These are phyloP conservation scores for Actinopyga echinites DNA, from an alignment of 53 echinoderm and acorn worm genomes.

Conservation along the genomic window DNA sequence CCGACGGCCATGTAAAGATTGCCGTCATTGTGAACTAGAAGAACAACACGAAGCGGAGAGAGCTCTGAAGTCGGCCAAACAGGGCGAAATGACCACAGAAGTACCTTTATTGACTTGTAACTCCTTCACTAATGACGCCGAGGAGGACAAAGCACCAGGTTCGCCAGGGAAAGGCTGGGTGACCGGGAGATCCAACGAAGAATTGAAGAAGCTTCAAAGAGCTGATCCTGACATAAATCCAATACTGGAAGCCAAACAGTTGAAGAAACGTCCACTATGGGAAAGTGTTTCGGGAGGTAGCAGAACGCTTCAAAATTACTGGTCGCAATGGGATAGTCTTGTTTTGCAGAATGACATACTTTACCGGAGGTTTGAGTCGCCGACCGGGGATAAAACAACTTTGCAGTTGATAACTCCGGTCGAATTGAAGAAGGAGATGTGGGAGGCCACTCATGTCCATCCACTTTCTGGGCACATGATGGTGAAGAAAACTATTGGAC, in stretches of 20 bases:
- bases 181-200: not conserved
- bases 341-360: not conserved
- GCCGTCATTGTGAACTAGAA: not conserved
- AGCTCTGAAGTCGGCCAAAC: not conserved
- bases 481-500: no score
- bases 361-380: conserved; percentile 3
- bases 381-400: not conserved
- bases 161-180: not conserved
- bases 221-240: not conserved
- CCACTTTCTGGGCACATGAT: no score
- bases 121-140: not conserved
- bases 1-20: not conserved
- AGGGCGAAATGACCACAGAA: not conserved
- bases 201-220: not conserved
- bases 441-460: not conserved
- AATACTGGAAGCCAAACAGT: not conserved
- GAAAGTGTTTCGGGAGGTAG: conserved; percentile 5
- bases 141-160: not conserved
- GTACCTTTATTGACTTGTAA: not conserved
- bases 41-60: not conserved
- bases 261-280: not conserved
- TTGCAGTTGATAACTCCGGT: not conserved
- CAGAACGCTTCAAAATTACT: not conserved
- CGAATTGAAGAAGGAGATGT: not conserved
- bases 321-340: conserved; percentile 1